A percentile compares a stretch with the other conserved stretches of the same genome.
Conservation (phyloP, 2,113 vertebrate genomes). For the Labrus mixtus region DNA sequence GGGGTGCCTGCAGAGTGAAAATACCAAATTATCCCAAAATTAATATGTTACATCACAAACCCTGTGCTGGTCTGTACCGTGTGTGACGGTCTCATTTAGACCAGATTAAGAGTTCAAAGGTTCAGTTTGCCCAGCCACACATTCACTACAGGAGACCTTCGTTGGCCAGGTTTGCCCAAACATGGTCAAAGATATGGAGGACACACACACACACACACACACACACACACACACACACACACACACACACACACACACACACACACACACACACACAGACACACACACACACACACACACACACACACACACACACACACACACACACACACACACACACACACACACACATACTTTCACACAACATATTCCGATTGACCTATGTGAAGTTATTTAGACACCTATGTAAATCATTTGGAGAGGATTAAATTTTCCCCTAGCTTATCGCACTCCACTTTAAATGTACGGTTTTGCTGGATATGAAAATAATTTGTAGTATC, state of each 20-base stretch:
- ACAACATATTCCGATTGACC: slow-evolving; percentile 26
- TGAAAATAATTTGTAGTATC: not conserved
- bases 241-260: slow-evolving; percentile 2
- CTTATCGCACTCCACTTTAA: too few species aligned
- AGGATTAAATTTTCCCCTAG: slow-evolving; percentile 20
- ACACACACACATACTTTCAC: not conserved
- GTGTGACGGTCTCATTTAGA: slow-evolving; percentile 66
- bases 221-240: slow-evolving; percentile 17
- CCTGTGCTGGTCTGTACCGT: slow-evolving; percentile 18
- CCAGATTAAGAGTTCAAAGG: slow-evolving; percentile 75
- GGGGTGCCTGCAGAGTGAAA: slow-evolving; percentile 59
- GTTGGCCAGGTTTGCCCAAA: slow-evolving; percentile 78
- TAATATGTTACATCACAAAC: slow-evolving; percentile 65
- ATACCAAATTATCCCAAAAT: slow-evolving; percentile 68
- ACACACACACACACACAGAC: slow-evolving; percentile 10
- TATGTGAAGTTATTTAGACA: slow-evolving; percentile 2
- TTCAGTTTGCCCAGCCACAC: slow-evolving; percentile 66
- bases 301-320: slow-evolving; percentile 6
- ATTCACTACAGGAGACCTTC: slow-evolving; percentile 25
- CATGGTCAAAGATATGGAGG: slow-evolving; percentile 73
- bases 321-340: slow-evolving; percentile 7
- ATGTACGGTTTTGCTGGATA: slow-evolving; percentile 6
- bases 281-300: slow-evolving; percentile 16
- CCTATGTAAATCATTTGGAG: slow-evolving; percentile 14
- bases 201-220: slow-evolving; percentile 9